phyloP scores from a whole-genome alignment of 2,113 vertebrate genomes.

The Ammodytes marinus region DNA sequence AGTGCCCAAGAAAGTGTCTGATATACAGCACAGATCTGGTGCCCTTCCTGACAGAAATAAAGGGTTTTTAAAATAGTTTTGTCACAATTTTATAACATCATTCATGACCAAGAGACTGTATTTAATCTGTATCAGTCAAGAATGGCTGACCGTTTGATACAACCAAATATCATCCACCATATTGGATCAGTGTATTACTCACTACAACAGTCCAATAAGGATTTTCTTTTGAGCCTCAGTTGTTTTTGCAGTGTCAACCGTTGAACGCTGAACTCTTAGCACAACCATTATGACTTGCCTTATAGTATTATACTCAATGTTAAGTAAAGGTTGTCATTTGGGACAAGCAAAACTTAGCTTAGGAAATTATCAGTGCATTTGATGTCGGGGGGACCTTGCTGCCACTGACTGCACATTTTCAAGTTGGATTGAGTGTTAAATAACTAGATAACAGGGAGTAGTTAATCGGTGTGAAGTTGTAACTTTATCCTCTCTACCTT shows the following conservation, averaged over 20 bases:
- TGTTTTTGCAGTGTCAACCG: not conserved
- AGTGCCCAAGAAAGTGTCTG: not conserved
- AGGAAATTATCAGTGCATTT: constrained; percentile 47
- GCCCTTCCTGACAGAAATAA: too few species aligned
- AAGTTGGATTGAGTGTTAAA: constrained; percentile 83
- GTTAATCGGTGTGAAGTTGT: constrained; percentile 81
- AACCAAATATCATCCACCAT: not conserved
- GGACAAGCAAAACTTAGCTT: not conserved
- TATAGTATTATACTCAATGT: not conserved
- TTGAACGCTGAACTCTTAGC: not conserved
- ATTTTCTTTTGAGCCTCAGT: not conserved
- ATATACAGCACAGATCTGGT: not conserved
- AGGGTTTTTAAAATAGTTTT: not conserved
- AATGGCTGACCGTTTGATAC: not conserved
- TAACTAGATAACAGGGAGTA: constrained; percentile 83
- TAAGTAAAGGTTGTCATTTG: constrained; percentile 14
- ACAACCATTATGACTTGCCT: not conserved
- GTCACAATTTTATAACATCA: not conserved
- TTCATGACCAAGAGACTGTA: not conserved
- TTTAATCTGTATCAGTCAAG: not conserved
- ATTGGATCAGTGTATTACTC: not conserved
- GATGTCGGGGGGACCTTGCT: constrained; percentile 56
- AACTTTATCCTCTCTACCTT: constrained; percentile 72
- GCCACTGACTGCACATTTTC: constrained; percentile 69
- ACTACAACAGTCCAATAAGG: not conserved